A percentile compares a stretch with the other conserved stretches of the same genome.
Conservation (phyloP, 2,888 invertebrate species). For the Colostygia pectinataria region DNA sequence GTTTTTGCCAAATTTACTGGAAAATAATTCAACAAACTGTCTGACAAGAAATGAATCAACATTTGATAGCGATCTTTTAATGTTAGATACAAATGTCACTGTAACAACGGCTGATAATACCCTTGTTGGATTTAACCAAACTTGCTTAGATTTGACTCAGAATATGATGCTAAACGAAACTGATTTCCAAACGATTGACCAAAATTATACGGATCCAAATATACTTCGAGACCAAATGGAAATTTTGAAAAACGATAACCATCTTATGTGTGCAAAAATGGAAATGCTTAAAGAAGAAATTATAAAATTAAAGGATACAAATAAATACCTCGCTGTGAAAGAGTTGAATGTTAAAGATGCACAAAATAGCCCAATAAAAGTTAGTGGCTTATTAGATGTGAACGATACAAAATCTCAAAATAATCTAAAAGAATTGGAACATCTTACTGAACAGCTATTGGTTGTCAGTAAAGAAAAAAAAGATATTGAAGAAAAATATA, state of each 20-base stretch:
- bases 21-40: slow-evolving; percentile 48
- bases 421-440: slow-evolving; percentile 42
- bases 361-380: slow-evolving; percentile 49
- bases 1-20: slow-evolving; percentile 63
- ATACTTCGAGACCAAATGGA: slow-evolving; percentile 42
- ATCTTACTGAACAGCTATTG: slow-evolving; percentile 43
- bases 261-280: slow-evolving; percentile 40
- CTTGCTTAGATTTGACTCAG: slow-evolving; percentile 63
- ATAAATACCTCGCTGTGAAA: slow-evolving; percentile 30
- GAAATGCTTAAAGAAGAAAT: slow-evolving; percentile 55
- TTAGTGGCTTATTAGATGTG: not conserved
- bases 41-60: slow-evolving; percentile 68
- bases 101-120: slow-evolving; percentile 65
- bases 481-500: slow-evolving; percentile 56
- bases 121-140: slow-evolving; percentile 60
- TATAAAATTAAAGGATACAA: slow-evolving; percentile 44
- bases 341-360: slow-evolving; percentile 35
- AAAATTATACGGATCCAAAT: slow-evolving; percentile 40
- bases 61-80: slow-evolving; percentile 68
- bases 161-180: slow-evolving; percentile 54
- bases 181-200: slow-evolving; percentile 51
- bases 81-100: slow-evolving; percentile 74
- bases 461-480: slow-evolving; percentile 47
- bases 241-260: slow-evolving; percentile 39
- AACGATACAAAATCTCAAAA: slow-evolving; percentile 14